phyloP scores from a whole-genome alignment of 1,140 invertebrate species.

The Bombus ignitus region DNA sequence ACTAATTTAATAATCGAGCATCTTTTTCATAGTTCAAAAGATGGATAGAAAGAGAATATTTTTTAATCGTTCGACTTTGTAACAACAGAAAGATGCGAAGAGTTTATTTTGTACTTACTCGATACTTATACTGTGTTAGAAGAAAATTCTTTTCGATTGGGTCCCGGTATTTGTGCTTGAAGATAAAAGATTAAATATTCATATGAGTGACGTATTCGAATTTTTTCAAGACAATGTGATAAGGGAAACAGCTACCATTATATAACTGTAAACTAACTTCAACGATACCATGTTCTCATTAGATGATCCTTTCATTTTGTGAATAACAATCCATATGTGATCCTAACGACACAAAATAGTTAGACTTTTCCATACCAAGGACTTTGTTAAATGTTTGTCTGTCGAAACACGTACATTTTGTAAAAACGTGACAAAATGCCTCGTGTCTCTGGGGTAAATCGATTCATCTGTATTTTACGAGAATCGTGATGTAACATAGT shows the following conservation, averaged over 20 bases:
- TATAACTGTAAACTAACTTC: constrained; percentile 11
- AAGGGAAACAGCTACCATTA: neutral
- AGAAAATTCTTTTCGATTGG: too few relatives aligned
- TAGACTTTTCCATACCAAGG: neutral
- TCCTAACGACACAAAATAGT: neutral
- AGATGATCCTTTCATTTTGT: constrained; percentile 5
- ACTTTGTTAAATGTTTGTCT: neutral
- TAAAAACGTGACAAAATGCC: neutral
- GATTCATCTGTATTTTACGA: neutral
- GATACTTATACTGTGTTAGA: too few relatives aligned
- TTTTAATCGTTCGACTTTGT: neutral
- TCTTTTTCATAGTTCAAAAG: too few relatives aligned
- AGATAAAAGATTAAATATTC: neutral
- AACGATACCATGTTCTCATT: neutral
- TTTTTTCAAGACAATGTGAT: neutral
- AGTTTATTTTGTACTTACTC: too few relatives aligned
- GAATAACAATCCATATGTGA: constrained; percentile 20
- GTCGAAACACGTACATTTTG: neutral
- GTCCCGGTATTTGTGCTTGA: too few relatives aligned
- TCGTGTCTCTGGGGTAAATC: constrained; percentile 3
- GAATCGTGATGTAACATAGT: constrained; percentile 31
- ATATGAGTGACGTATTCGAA: neutral
- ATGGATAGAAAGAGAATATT: neutral
- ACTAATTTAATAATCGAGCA: too few relatives aligned
- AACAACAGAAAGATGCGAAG: too few relatives aligned